These are phyloP conservation scores for Scarus forsteni DNA, from an alignment of 2,797 vertebrate species.

Conservation along the genomic window DNA sequence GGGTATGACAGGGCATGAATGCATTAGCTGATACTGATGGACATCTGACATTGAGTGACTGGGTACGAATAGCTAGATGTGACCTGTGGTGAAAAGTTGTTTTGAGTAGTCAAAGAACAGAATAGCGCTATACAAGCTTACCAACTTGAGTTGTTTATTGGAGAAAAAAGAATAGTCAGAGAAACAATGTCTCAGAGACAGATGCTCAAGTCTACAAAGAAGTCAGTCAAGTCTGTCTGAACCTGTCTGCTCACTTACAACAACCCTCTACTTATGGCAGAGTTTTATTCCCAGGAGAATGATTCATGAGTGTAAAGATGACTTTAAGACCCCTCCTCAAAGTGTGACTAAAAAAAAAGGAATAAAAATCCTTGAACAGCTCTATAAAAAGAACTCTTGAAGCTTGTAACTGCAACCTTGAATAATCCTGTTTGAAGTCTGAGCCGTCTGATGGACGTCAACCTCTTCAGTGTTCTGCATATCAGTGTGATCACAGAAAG, in stretches of 20 bases:
- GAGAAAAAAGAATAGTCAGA: conserved; percentile 29
- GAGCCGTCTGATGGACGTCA: conserved; percentile 44
- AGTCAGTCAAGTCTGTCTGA: conserved; percentile 23
- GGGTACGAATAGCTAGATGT: too few relatives aligned
- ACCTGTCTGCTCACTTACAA: conserved; percentile 17
- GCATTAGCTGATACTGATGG: too few relatives aligned
- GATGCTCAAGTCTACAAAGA: conserved; percentile 14
- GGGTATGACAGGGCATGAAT: too few relatives aligned
- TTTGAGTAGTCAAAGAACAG: too few relatives aligned
- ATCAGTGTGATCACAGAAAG: conserved; percentile 39
- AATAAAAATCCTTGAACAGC: conserved; percentile 47
- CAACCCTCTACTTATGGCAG: conserved; percentile 15
- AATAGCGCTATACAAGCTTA: not conserved
- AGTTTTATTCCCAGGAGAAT: conserved; percentile 39
- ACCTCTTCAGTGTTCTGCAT: conserved; percentile 26
- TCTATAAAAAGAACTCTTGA: conserved; percentile 50
- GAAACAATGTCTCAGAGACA: conserved; percentile 22
- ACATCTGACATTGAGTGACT: too few relatives aligned
- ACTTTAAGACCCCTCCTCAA: conserved; percentile 49
- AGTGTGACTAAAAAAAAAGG: conserved; percentile 16
- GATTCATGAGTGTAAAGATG: conserved; percentile 40
- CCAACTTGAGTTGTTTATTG: conserved; percentile 7
- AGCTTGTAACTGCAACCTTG: conserved; percentile 34
- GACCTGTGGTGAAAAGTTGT: too few relatives aligned
- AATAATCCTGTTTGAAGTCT: conserved; percentile 55